phyloP scores from a whole-genome alignment of 2,113 vertebrate genomes.

The Strigops habroptila region DNA sequence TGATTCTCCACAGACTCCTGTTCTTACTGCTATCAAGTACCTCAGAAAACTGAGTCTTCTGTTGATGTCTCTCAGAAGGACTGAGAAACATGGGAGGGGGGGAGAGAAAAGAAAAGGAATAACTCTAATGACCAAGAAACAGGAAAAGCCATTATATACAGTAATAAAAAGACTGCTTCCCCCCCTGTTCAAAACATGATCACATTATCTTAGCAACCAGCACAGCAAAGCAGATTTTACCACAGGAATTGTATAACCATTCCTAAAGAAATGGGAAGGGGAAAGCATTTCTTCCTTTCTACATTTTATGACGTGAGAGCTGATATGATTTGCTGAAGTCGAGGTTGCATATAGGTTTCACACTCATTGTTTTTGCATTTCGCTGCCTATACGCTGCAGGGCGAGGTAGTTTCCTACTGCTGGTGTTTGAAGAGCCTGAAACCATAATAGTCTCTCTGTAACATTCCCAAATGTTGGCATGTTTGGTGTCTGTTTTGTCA shows the following conservation, averaged over 20 bases:
- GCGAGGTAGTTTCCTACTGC: slow-evolving; percentile 33
- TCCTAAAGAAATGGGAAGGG: slow-evolving; percentile 56
- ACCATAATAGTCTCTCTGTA: slow-evolving; percentile 19
- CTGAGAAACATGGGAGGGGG: not conserved
- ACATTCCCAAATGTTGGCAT: slow-evolving; percentile 28
- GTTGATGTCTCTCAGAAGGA: not conserved
- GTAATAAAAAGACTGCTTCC: slow-evolving; percentile 53
- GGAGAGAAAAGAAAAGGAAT: not conserved
- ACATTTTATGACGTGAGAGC: slow-evolving; percentile 61
- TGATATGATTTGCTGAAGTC: slow-evolving; percentile 11
- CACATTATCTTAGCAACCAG: slow-evolving; percentile 58
- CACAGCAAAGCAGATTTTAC: slow-evolving; percentile 41
- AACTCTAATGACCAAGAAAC: slow-evolving; percentile 26
- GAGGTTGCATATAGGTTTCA: not conserved
- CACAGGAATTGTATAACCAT: slow-evolving; percentile 52
- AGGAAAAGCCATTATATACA: slow-evolving; percentile 64
- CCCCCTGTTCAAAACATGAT: slow-evolving; percentile 28
- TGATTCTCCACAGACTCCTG: not conserved
- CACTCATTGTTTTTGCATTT: slow-evolving; percentile 19
- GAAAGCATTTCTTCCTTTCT: slow-evolving; percentile 56
- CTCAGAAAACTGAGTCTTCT: not conserved
- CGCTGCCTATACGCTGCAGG: not conserved
- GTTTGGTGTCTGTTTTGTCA: slow-evolving; percentile 59
- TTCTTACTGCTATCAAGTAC: not conserved
- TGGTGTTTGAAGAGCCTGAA: slow-evolving; percentile 24